Base-by-base conservation (phyloP, 1,140 invertebrate species). In the Tetranychus cinnabarinus region DNA sequence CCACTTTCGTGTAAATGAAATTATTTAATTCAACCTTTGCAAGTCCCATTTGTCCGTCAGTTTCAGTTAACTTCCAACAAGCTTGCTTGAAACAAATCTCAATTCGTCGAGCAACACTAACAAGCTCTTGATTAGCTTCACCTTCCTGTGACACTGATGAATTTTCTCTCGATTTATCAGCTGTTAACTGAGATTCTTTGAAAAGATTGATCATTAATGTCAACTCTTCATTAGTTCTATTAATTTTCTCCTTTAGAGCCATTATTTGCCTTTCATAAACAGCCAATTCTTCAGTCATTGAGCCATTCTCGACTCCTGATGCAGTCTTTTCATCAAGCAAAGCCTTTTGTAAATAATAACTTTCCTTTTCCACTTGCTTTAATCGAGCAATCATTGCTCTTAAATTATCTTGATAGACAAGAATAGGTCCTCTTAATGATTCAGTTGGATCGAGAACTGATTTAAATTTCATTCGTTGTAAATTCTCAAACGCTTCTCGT, bases 41-140 rank as follows among this genome's bases (percentile, higher is more conserved):
- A 65, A 98, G 90, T 56, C 91, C 92, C 56, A 97, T 80, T 72
- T 96, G 92, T 0, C 95, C 93, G 77, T 98, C 93, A 6, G 85
- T 83, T 73, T 97, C 91, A 0, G 93, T 99, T 35, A 99, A 78
- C 59, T 91, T 74, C 95, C 95, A 99, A 65, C 91, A 85, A n/a
- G 93, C 93, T 71, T 92, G 87, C 73, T 96, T 95, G 71, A 99
- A 97, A 72, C 89, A 97, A 65, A 99, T 95, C 76, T 98, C 93
- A 70, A 91, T 92, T 34, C 87, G 81, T 52, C 90, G 76, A 8
- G 89, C 83, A 42, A 88, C 82, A 45, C 47, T 55, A 10, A 57
- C 52, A n/a, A 50, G n/a, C 13, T 23, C 13, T 23, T 58, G 34
- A 2, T 81, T 81, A 0, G 73, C 68, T 45, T 81, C 58, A 13